Evolutionary conservation across 1,140 invertebrate genomes (phyloP).

Genomic region (Nasonia longicornis): DNA sequence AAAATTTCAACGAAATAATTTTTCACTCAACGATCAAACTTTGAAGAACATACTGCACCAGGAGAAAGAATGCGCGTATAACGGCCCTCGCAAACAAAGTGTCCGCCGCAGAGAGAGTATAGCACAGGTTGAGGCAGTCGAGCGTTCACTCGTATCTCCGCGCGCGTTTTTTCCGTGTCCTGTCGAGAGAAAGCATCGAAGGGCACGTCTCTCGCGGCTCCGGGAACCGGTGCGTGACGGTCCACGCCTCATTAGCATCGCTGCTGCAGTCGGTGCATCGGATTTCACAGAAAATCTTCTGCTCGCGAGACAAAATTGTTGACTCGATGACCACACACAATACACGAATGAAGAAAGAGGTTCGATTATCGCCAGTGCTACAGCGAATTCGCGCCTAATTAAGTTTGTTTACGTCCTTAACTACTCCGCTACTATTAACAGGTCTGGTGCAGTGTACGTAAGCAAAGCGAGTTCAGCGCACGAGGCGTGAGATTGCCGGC

Average conservation of each 20-base stretch:
- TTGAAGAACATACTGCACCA: no score
- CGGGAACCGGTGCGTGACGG: constrained; percentile 45
- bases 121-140: not conserved
- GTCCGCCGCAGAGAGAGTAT: no score
- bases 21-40: no score
- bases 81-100: no score
- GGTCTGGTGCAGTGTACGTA: not conserved
- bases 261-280: not conserved
- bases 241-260: constrained; percentile 52
- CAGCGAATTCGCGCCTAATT: not conserved
- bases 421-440: not conserved
- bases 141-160: no score
- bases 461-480: not conserved
- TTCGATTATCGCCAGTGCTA: no score
- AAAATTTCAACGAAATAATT: no score
- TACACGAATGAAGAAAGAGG: no score
- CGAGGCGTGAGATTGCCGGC: not conserved
- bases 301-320: not conserved
- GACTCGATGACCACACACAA: not conserved
- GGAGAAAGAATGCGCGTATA: no score
- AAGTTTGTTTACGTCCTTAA: not conserved
- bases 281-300: no score
- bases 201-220: constrained; percentile 44
- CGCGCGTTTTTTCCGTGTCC: not conserved
- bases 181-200: constrained; percentile 28